Base-by-base conservation (phyloP, 2,888 invertebrate species). In the Noctua janthe region DNA sequence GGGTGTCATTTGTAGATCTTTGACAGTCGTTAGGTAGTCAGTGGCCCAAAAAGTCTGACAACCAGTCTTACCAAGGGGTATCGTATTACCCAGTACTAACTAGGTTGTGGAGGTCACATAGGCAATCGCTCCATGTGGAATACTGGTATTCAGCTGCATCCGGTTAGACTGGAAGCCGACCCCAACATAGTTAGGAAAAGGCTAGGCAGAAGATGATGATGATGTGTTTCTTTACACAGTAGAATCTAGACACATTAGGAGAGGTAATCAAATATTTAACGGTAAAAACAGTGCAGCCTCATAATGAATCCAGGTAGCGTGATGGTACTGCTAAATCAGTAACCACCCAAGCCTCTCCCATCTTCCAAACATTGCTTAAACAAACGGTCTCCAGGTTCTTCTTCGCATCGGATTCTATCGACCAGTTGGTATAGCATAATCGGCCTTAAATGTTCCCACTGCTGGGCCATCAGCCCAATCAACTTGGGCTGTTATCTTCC, bases 171-270 rank as follows among this genome's bases (percentile, higher is more conserved):
- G 7, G 29, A 62, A 62, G 2, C 62, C 29, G 15, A 29, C 7
- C 29, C 29, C 29, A 62, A 15, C 29, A 29, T 10, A n/a, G n/a
- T n/a, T 59, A 13, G 59, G 13, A 59, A 59, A 59, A 59, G 11
- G 59, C 59, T n/a, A 5, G n/a, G n/a, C 59, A n/a, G 56, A 59
- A 4, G 23, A 56, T 56, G 56, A 56, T 23, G 23, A 23, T 56
- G 23, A 23, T 29, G 29, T 71, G 39, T 83, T 78, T 71, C 39
- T 67, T 62, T 78, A 76, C 17, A 51, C 29, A 64, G 43, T 82
- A n/a, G 10, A 64, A 49, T 84, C 10, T 75, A 59, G 43, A 20
- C 5, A 29, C 23, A 23, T 39, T 51, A 5, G 15, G 2, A 67
- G 6, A 7, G 17, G 8, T 47, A 8, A 47, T 69, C 47, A n/a